A percentile compares a stretch with the other conserved stretches of the same genome.
Evolutionary conservation across 1,140 invertebrate species (phyloP).

Genomic region (Tetranychus urticae): DNA sequence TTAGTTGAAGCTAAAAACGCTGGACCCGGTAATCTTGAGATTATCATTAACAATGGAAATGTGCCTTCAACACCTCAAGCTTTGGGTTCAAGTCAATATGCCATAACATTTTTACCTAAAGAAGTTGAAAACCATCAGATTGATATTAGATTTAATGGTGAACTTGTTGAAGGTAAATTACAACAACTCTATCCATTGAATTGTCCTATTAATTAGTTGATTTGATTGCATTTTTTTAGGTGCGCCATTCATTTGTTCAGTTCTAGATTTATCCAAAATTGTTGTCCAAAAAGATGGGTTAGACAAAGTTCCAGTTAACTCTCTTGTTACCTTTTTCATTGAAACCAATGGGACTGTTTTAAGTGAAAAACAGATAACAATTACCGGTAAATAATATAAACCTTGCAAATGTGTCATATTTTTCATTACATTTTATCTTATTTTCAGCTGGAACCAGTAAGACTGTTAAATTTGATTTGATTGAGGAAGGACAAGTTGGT

Average conservation of each 20-base stretch:
- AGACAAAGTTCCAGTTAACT: conserved; percentile 8
- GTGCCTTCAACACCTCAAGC: conserved; percentile 84
- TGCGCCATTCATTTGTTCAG: conserved; percentile 7
- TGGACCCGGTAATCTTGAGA: conserved; percentile 84
- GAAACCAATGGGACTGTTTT: conserved; percentile 7
- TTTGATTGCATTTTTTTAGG: not conserved
- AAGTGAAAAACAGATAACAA: not conserved
- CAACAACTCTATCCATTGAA: not conserved
- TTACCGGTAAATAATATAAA: not conserved
- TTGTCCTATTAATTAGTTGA: not conserved
- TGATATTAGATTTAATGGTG: conserved; percentile 79
- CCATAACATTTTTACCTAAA: conserved; percentile 82
- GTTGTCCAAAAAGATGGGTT: conserved; percentile 4
- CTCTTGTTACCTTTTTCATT: conserved; percentile 3
- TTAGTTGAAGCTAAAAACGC: conserved; percentile 87
- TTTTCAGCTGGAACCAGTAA: conserved; percentile 11
- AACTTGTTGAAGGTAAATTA: conserved; percentile 56
- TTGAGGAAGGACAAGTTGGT: conserved; percentile 15
- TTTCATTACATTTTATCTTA: not conserved
- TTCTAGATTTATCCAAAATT: conserved; percentile 8
- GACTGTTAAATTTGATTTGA: conserved; percentile 10
- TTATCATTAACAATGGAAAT: conserved; percentile 82
- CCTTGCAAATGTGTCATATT: not conserved
- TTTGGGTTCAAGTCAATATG: conserved; percentile 80
- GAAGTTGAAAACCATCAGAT: conserved; percentile 70